phyloP scores from a whole-genome alignment of 2,113 vertebrate species.

The Motacilla alba region DNA sequence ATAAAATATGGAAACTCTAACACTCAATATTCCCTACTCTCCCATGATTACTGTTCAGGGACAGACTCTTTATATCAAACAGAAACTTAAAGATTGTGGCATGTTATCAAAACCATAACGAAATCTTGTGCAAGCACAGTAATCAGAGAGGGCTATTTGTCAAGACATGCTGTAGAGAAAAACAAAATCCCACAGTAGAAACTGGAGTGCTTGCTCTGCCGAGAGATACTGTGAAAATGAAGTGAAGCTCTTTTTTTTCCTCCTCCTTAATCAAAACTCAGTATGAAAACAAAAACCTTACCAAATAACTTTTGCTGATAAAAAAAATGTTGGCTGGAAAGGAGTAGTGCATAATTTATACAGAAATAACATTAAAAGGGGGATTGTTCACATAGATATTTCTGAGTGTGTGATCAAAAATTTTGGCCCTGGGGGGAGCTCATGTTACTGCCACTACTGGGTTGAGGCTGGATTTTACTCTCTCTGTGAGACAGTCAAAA shows the following conservation, averaged over 20 bases:
- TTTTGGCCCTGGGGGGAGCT: constrained; percentile 2
- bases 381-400: constrained; percentile 44
- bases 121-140: constrained; percentile 64
- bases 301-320: constrained; percentile 45
- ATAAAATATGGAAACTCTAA: constrained; percentile 67
- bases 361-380: constrained; percentile 44
- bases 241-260: constrained; percentile 42
- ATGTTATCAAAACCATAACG: constrained; percentile 71
- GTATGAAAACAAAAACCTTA: constrained; percentile 57
- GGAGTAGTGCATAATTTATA: constrained; percentile 37
- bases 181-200: constrained; percentile 68
- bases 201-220: constrained; percentile 32
- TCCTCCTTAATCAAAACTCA: constrained; percentile 60
- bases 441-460: constrained; percentile 47
- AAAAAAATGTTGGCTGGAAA: constrained; percentile 28
- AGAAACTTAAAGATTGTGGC: constrained; percentile 66
- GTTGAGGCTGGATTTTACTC: constrained; percentile 48
- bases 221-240: constrained; percentile 61
- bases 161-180: constrained; percentile 60
- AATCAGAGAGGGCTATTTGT: constrained; percentile 69
- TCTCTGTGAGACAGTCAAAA: constrained; percentile 42
- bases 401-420: constrained; percentile 47
- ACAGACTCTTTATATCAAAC: constrained; percentile 61
- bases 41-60: constrained; percentile 58
- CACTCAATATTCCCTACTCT: constrained; percentile 62